phyloP scores from a whole-genome alignment of 1,140 invertebrate species.

The Trinorchestia longiramus region DNA sequence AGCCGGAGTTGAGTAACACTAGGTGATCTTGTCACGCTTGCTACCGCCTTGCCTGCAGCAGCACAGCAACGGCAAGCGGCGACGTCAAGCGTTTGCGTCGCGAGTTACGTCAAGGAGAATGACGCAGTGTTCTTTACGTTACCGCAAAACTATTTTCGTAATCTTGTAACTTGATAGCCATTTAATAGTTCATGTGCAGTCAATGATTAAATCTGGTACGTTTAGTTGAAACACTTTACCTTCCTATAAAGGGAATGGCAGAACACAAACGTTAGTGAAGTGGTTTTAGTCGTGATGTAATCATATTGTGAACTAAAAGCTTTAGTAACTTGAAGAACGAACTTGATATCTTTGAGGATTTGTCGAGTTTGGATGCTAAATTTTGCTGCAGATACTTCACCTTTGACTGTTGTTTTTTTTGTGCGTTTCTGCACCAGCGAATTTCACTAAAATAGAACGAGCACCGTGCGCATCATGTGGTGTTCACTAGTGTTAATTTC shows the following conservation, averaged over 20 bases:
- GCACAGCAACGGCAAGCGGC: no score
- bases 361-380: neutral
- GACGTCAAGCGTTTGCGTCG: neutral
- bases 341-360: neutral
- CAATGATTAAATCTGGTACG: neutral
- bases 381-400: neutral
- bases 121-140: neutral
- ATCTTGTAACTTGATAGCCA: neutral
- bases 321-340: neutral
- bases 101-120: neutral
- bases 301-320: neutral
- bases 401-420: neutral
- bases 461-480: neutral
- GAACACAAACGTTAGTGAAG: neutral
- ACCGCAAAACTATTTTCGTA: neutral
- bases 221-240: neutral
- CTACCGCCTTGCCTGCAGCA: neutral
- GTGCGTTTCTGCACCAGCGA: neutral
- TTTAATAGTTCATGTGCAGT: neutral
- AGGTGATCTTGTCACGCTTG: neutral
- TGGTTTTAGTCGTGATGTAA: neutral
- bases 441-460: neutral
- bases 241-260: neutral
- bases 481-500: neutral
- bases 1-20: neutral